Conservation (phyloP, 2,888 invertebrate species). For the Amorpha juglandis region DNA sequence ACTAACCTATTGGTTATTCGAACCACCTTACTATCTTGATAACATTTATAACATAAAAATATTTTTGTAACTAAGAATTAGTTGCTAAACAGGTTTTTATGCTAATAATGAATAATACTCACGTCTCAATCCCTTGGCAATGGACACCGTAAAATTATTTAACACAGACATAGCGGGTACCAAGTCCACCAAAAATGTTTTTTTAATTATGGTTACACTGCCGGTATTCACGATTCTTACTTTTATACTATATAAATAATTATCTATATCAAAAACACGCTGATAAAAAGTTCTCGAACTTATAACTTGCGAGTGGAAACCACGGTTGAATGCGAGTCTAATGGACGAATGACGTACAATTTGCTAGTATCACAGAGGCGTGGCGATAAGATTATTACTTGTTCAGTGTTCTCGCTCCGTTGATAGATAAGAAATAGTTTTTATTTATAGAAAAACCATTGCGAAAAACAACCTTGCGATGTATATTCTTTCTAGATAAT, state of each 20-base stretch:
- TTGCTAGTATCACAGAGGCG: conserved; percentile 52
- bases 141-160: conserved; percentile 73
- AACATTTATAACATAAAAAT: not conserved
- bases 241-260: not conserved
- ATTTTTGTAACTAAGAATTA: not conserved
- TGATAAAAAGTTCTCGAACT: conserved; percentile 14
- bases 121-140: conserved; percentile 71
- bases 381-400: conserved; percentile 52
- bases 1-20: no score
- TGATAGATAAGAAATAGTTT: conserved; percentile 39
- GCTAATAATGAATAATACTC: conserved; percentile 46
- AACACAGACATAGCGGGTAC: conserved; percentile 66
- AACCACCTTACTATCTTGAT: no score
- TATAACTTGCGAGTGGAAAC: not conserved
- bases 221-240: conserved; percentile 5
- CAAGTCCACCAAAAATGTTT: conserved; percentile 35
- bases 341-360: conserved; percentile 22
- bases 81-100: not conserved
- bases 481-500: no score
- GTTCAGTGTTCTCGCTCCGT: conserved; percentile 38
- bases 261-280: not conserved
- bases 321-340: not conserved
- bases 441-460: conserved; percentile 45
- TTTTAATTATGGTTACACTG: conserved; percentile 40
- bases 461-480: no score